Evolutionary conservation across 2,888 invertebrate genomes (phyloP).

Genomic region (Parelbella ahira): DNA sequence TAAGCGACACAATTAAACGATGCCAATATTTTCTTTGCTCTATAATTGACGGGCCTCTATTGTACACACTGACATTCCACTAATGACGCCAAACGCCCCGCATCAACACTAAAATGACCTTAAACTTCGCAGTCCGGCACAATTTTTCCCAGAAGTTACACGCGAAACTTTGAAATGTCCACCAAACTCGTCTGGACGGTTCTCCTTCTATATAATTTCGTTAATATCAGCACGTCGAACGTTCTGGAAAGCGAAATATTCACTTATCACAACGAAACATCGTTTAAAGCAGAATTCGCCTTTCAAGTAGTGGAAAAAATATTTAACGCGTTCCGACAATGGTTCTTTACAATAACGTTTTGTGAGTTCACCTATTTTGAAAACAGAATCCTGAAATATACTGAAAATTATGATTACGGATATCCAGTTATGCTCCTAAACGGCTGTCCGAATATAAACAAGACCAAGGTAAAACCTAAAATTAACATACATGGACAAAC

Average conservation of each 20-base stretch:
- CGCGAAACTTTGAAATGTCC: constrained; percentile 43
- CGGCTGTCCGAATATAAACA: constrained; percentile 53
- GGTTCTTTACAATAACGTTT: constrained; percentile 69
- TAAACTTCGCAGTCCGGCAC: constrained; percentile 46
- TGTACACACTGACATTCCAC: constrained; percentile 52
- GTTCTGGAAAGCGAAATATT: constrained; percentile 50
- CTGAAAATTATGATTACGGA: constrained; percentile 57
- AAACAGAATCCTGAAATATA: constrained; percentile 65
- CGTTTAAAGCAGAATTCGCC: constrained; percentile 53
- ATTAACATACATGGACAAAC: constrained; percentile 65
- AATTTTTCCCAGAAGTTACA: constrained; percentile 28
- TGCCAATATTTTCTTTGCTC: constrained; percentile 61
- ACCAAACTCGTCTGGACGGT: constrained; percentile 33
- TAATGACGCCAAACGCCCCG: constrained; percentile 54
- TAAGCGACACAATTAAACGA: constrained; percentile 47
- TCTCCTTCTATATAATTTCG: constrained; percentile 35
- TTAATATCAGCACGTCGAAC: constrained; percentile 35
- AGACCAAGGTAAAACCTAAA: constrained; percentile 52
- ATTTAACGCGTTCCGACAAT: constrained; percentile 61
- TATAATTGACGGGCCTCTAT: constrained; percentile 67
- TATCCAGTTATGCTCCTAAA: constrained; percentile 66
- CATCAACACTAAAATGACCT: constrained; percentile 43
- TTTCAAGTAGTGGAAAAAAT: constrained; percentile 60
- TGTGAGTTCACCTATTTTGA: constrained; percentile 73
- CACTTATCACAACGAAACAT: constrained; percentile 50